A percentile compares a stretch with the other conserved stretches of the same genome.
Conservation (phyloP, 1,140 invertebrate species). For the Drosophila sulfurigaster region DNA sequence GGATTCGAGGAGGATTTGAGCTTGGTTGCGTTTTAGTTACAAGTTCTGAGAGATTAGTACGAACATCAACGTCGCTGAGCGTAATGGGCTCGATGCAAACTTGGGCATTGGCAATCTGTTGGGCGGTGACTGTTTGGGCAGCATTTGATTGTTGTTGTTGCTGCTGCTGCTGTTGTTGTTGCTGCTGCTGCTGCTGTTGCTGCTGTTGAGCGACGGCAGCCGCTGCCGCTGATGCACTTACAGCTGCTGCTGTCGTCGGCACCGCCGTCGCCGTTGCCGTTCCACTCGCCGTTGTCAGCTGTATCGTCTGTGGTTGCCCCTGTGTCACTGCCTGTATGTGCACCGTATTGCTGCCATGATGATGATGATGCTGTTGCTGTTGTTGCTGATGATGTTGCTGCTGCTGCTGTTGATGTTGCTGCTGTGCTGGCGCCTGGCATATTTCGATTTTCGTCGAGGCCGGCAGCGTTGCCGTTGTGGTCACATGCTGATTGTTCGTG, state of each 20-base stretch:
- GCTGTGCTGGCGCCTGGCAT: slow-evolving; percentile 69
- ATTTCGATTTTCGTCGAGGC: slow-evolving; percentile 84
- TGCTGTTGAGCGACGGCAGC: slow-evolving; percentile 60
- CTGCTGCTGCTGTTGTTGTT: slow-evolving; percentile 44
- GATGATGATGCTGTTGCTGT: slow-evolving; percentile 41
- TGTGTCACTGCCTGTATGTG: slow-evolving; percentile 68
- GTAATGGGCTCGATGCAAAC: slow-evolving; percentile 90
- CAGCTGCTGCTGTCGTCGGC: slow-evolving; percentile 80
- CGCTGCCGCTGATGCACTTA: slow-evolving; percentile 78
- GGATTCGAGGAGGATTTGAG: neutral
- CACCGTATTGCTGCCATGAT: slow-evolving; percentile 50
- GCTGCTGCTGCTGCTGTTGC: slow-evolving; percentile 82
- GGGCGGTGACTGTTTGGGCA: slow-evolving; percentile 82
- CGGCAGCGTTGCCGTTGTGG: slow-evolving; percentile 77
- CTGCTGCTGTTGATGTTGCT: slow-evolving; percentile 69
- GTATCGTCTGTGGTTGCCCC: slow-evolving; percentile 68
- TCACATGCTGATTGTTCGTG: slow-evolving; percentile 84
- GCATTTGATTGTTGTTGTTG: slow-evolving; percentile 51
- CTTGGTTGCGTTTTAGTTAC: slow-evolving; percentile 32
- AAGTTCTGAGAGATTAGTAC: slow-evolving; percentile 82
- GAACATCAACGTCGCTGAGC: slow-evolving; percentile 89
- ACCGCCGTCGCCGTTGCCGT: slow-evolving; percentile 80
- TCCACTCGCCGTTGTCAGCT: slow-evolving; percentile 70
- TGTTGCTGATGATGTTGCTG: slow-evolving; percentile 53
- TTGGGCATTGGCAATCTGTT: slow-evolving; percentile 88